Base-by-base conservation (phyloP, 2,797 vertebrate genomes). In the Lophius americanus region DNA sequence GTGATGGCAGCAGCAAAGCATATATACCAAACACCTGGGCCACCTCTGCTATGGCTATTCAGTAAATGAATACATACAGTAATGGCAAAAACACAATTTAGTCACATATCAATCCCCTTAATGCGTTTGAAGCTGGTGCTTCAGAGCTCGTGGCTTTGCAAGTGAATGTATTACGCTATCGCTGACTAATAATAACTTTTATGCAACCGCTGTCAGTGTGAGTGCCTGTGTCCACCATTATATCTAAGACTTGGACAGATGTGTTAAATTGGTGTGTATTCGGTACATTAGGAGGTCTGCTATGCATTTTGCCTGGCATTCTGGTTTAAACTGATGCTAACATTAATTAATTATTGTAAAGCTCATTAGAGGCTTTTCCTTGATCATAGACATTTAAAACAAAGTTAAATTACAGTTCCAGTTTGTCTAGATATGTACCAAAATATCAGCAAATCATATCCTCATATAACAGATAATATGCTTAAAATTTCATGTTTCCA, bases 101-200 rank as follows among this genome's bases (percentile, higher is more conserved):
- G 41, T 70, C 76, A 82, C 89, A 89, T 91, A 92, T 91, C 89
- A 88, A 86, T 86, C 82, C 78, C 68, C 53, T 80, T 79, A 76
- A 82, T 85, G 49, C 68, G 67, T 84, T 59, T 84, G 79, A 83
- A 86, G 74, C 81, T 79, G 70, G 38, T 54, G 66, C 68, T 59
- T 66, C 75, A 64, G 77, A 73, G 66, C 74, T 61, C 6, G 60
- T 68, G 68, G 82, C 72, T 72, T 75, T 69, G 54, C 76, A 62
- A 70, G 64, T 65, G 51, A 74, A 84, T 67, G 83, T 76, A 84
- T 87, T 84, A 76, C 60, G 61, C 57, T 82, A 81, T 86, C 85
- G 64, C 44, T 53, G 48, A 73, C 84, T 65, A 52, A 80, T 88
- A 71, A 80, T 70, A 84, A 77, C 72, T 69, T 69, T 61, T 76